These are phyloP conservation scores for Saccopteryx bilineata DNA, from an alignment of 2,113 vertebrate species.

Conservation along the genomic window DNA sequence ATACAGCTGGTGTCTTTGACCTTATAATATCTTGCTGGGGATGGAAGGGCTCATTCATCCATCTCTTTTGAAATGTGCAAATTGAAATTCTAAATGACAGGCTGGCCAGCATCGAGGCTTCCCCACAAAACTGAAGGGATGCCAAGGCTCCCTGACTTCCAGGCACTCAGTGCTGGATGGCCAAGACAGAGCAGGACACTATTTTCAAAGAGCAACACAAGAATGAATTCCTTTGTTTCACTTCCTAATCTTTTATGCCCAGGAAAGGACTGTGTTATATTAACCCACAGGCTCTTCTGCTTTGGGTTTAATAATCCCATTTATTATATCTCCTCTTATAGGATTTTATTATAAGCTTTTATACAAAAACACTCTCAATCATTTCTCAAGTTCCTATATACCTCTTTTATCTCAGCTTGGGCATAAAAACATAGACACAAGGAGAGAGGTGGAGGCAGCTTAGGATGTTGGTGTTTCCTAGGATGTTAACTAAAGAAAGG, in stretches of 20 bases:
- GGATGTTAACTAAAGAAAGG: too few relatives aligned
- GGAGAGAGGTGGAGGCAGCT: neutral
- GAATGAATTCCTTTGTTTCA: neutral
- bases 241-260: neutral
- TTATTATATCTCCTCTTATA: neutral
- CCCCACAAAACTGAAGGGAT: neutral
- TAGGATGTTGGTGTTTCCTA: fast-evolving
- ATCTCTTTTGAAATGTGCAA: neutral
- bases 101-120: neutral
- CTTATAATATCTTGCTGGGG: too few relatives aligned
- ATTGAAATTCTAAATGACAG: neutral
- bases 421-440: too few relatives aligned
- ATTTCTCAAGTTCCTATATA: neutral
- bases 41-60: neutral
- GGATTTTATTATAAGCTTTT: neutral
- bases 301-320: neutral
- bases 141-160: neutral
- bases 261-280: neutral
- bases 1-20: neutral
- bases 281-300: neutral
- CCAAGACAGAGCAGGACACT: neutral
- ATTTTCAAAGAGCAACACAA: neutral
- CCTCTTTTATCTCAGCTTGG: neutral
- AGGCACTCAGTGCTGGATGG: neutral
- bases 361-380: neutral